Base-by-base conservation (phyloP, 2,797 vertebrate species). In the Eremophila alpestris region DNA sequence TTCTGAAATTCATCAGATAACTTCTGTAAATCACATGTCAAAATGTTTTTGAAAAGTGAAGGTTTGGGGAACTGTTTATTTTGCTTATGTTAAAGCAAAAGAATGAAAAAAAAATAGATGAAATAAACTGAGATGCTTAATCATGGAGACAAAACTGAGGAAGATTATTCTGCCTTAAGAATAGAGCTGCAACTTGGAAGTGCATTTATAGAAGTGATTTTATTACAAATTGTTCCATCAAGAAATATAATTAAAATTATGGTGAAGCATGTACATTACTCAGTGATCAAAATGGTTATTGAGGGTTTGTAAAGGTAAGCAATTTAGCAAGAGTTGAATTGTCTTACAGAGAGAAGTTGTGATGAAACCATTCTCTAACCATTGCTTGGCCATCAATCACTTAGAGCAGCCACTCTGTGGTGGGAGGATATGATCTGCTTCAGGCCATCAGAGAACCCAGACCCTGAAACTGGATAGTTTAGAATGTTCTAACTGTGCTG, bases 121-220 rank as follows among this genome's bases (percentile, higher is more conserved):
- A 71, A 94, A 90, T 65, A 80, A 96, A 90, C 89, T 43, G 36
- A 56, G 90, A 79, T 32, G 54, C 95, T 98, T 96, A 87, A 98
- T 98, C 98, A 98, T 20, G 5, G 79, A 97, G 97, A 98, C 95
- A 84, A 92, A 97, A 95, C 87, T 8, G 54, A 51, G 29, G 82
- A 93, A 97, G 97, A 97, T 96, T 94, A 95, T 89, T 96, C 93
- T 93, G 90, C 90, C 89, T 97, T 92, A 97, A 97, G 98, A 97
- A 97, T 95, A 97, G 62, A 92, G 70, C 84, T 89, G 81, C 26
- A 78, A 97, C 96, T 96, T 97, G 94, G 94, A 98, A 97, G 97
- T 96, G 85, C 96, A 96, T 97, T 98, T 97, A 97, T 96, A 96
- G 96, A 90, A 95, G 83, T 89, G 73, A 95, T 97, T 97, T 97